phyloP scores from a whole-genome alignment of 2,888 invertebrate species.

The Furcula furcula region DNA sequence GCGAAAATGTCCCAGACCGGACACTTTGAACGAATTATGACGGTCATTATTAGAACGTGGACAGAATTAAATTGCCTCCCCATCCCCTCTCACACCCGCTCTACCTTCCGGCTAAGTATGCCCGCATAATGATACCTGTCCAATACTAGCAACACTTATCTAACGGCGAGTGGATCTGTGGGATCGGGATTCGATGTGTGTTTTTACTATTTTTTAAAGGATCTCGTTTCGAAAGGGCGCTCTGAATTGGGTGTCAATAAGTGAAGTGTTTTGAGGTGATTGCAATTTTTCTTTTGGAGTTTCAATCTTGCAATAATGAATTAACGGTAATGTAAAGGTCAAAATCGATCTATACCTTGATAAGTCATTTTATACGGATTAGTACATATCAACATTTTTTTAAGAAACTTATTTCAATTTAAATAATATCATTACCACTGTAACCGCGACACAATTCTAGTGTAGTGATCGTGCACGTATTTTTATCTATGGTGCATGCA shows the following conservation, averaged over 20 bases:
- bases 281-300: too few relatives aligned
- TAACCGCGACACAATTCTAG: too few relatives aligned
- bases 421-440: too few relatives aligned
- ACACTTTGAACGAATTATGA: constrained; percentile 84
- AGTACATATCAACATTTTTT: too few relatives aligned
- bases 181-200: constrained; percentile 26
- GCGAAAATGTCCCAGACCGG: constrained; percentile 79
- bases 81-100: constrained; percentile 37
- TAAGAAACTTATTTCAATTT: too few relatives aligned
- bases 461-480: too few relatives aligned
- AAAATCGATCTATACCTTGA: too few relatives aligned
- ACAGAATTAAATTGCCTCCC: constrained; percentile 84
- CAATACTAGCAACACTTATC: constrained; percentile 71
- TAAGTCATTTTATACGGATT: too few relatives aligned
- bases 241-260: constrained; percentile 21
- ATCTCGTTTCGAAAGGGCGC: constrained; percentile 22
- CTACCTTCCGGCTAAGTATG: constrained; percentile 74
- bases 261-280: constrained; percentile 27
- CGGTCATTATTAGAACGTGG: constrained; percentile 84
- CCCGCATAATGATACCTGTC: constrained; percentile 79
- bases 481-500: too few relatives aligned
- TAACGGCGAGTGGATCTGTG: constrained; percentile 45
- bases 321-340: too few relatives aligned
- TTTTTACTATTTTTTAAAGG: constrained; percentile 28
- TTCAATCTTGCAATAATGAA: too few relatives aligned